phyloP scores from a whole-genome alignment of 2,888 invertebrate species.

The Chloroclysta siterata region DNA sequence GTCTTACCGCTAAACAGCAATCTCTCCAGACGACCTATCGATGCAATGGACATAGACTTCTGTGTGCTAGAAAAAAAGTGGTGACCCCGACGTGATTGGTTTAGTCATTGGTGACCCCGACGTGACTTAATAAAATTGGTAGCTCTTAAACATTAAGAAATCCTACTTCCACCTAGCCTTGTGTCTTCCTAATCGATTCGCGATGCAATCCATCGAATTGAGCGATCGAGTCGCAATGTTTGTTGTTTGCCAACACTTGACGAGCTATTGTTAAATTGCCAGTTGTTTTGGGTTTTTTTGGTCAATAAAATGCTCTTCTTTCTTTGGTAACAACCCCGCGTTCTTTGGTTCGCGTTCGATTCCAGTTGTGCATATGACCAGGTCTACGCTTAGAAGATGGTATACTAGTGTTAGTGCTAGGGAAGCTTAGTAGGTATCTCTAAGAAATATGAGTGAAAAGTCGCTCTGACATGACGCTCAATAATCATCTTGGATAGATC shows the following conservation, averaged over 20 bases:
- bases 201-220: not conserved
- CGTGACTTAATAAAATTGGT: not conserved
- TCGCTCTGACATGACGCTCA: too few relatives aligned
- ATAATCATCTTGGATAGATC: too few relatives aligned
- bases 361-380: too few relatives aligned
- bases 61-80: too few relatives aligned
- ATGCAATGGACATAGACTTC: too few relatives aligned
- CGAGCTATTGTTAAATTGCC: slow-evolving; percentile 1
- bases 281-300: not conserved
- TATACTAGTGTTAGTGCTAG: too few relatives aligned
- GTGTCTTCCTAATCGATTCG: not conserved
- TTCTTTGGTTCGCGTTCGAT: not conserved
- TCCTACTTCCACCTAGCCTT: not conserved
- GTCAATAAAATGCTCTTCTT: too few relatives aligned
- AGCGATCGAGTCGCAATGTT: not conserved
- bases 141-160: not conserved
- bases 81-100: not conserved
- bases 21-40: too few relatives aligned
- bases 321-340: not conserved
- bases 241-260: slow-evolving; percentile 2
- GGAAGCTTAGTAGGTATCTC: too few relatives aligned
- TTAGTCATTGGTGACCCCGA: not conserved
- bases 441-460: too few relatives aligned
- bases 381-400: too few relatives aligned
- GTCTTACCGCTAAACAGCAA: too few relatives aligned